Percentiles rank a stretch among this genome's conserved stretches.
Conservation (phyloP, 2,888 invertebrate genomes). For the Cheilosia vernalis region DNA sequence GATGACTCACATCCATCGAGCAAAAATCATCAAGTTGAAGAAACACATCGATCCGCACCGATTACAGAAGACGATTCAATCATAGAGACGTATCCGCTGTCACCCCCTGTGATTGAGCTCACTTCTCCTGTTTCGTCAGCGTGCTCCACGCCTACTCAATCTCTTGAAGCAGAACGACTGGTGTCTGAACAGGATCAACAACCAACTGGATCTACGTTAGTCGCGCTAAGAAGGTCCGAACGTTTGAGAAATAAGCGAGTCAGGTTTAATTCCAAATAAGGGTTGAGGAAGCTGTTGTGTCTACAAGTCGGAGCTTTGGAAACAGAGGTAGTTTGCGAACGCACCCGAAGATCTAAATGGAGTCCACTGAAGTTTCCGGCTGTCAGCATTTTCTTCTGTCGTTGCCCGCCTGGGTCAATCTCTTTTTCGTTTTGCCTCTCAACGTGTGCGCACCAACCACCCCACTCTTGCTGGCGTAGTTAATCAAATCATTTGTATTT, state of each 20-base stretch:
- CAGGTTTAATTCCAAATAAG: conserved; percentile 11
- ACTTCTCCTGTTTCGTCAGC: conserved; percentile 2
- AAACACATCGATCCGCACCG: background rate
- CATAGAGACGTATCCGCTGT: background rate
- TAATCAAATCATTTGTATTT: too few species aligned
- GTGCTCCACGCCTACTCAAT: background rate
- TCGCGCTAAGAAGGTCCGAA: conserved; percentile 2
- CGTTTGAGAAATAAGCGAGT: conserved; percentile 15
- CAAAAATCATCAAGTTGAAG: background rate
- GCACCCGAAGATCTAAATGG: too few species aligned
- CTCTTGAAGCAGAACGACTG: background rate
- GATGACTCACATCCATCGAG: background rate
- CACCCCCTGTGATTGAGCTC: background rate
- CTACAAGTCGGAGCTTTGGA: too few species aligned
- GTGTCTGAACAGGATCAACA: background rate
- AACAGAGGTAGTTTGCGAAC: too few species aligned
- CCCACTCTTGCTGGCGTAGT: too few species aligned
- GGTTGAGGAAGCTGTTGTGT: too few species aligned
- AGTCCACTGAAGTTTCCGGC: too few species aligned
- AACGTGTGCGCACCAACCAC: too few species aligned
- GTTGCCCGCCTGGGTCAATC: too few species aligned
- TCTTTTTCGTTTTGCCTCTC: too few species aligned
- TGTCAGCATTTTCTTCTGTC: too few species aligned
- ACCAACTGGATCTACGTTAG: background rate
- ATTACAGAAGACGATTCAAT: background rate